Conservation (phyloP, 1,140 invertebrate genomes). For the Drosophila lowei region DNA sequence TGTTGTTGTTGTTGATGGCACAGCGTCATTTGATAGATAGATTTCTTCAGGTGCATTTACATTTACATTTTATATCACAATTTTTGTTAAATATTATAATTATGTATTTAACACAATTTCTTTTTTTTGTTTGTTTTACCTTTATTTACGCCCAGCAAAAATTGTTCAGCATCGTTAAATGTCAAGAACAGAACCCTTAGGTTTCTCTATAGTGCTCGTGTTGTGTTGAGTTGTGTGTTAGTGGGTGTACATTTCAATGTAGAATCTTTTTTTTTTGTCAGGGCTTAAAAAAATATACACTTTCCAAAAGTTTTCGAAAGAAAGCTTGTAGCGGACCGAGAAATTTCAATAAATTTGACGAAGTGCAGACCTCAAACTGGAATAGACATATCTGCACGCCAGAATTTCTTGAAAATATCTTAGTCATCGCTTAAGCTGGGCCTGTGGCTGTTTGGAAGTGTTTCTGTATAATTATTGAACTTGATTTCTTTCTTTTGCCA, state of each 20-base stretch:
- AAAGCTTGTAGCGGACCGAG: constrained; percentile 9
- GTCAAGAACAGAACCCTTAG: constrained; percentile 57
- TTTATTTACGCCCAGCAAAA: constrained; percentile 68
- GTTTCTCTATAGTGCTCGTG: constrained; percentile 34
- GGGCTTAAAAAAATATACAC: constrained; percentile 26
- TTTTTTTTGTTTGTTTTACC: constrained; percentile 27
- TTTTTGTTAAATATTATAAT: constrained; percentile 67
- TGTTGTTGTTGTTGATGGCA: constrained; percentile 61
- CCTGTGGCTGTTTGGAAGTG: constrained; percentile 13
- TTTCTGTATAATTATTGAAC: background rate
- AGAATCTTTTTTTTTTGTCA: background rate
- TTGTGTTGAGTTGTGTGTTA: constrained; percentile 2
- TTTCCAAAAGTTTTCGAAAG: constrained; percentile 18
- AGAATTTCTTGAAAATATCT: constrained; percentile 14
- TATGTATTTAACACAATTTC: constrained; percentile 71
- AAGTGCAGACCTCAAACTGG: background rate
- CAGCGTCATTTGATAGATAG: constrained; percentile 78
- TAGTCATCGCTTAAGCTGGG: background rate
- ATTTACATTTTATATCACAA: constrained; percentile 81
- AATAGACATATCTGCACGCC: background rate
- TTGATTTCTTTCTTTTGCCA: constrained; percentile 50
- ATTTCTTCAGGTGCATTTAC: constrained; percentile 78
- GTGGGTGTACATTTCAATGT: constrained; percentile 30
- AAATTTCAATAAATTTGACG: background rate
- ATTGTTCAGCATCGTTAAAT: constrained; percentile 60